Percentiles rank a stretch among this genome's conserved stretches.
Evolutionary conservation across 1,140 invertebrate species (phyloP).

Genomic region (Oncopeltus fasciatus): DNA sequence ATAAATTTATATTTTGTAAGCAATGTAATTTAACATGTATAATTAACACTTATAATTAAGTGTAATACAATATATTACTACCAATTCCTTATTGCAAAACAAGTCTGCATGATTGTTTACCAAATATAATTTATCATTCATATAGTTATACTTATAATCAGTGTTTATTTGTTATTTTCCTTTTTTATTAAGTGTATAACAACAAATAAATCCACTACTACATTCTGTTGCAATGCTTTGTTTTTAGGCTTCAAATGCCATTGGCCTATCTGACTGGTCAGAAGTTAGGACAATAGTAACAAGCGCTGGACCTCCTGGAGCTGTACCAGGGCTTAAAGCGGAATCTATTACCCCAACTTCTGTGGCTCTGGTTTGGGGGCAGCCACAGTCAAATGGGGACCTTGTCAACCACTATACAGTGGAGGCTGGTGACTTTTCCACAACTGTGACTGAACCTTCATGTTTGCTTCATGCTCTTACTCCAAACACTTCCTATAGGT

Average conservation of each 20-base stretch:
- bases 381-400: slow-evolving; percentile 52
- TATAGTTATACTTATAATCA: too few species aligned
- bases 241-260: slow-evolving; percentile 52
- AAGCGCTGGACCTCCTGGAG: slow-evolving; percentile 55
- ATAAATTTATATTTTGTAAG: too few species aligned
- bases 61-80: too few species aligned
- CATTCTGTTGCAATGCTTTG: too few species aligned
- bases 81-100: too few species aligned
- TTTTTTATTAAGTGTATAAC: too few species aligned
- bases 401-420: slow-evolving; percentile 61
- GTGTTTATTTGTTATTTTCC: too few species aligned
- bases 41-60: too few species aligned
- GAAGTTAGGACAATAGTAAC: slow-evolving; percentile 38
- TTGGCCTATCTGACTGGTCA: slow-evolving; percentile 59
- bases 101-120: too few species aligned
- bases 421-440: slow-evolving; percentile 47
- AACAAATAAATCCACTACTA: too few species aligned
- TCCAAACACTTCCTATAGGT: slow-evolving; percentile 43
- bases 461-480: slow-evolving; percentile 33
- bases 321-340: slow-evolving; percentile 35
- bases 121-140: too few species aligned
- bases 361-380: slow-evolving; percentile 53
- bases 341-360: slow-evolving; percentile 35
- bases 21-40: too few species aligned
- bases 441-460: slow-evolving; percentile 37